phyloP scores from a whole-genome alignment of 2,888 invertebrate species.

The Dendrolimus houi region DNA sequence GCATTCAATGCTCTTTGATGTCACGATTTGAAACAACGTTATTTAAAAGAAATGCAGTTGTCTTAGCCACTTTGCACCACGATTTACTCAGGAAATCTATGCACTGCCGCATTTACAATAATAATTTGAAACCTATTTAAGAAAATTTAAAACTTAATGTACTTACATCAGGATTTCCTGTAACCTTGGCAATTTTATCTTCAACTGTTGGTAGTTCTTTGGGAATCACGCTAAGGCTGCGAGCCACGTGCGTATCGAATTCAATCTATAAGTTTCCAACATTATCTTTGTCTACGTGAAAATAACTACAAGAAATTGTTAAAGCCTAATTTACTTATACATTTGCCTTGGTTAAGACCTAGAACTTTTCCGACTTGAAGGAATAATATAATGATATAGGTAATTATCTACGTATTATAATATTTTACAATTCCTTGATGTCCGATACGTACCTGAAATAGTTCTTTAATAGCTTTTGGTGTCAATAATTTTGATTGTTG shows the following conservation, averaged over 20 bases:
- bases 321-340: too few species aligned
- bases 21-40: too few species aligned
- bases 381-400: too few species aligned
- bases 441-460: slow-evolving; percentile 52
- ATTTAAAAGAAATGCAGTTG: too few species aligned
- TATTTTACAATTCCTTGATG: neutral
- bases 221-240: slow-evolving; percentile 68
- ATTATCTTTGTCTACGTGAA: too few species aligned
- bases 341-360: too few species aligned
- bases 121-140: slow-evolving; percentile 1
- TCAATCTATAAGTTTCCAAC: slow-evolving; percentile 54
- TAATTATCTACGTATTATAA: too few species aligned
- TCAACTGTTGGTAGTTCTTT: slow-evolving; percentile 78
- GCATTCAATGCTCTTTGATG: too few species aligned
- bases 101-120: neutral
- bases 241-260: slow-evolving; percentile 74
- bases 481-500: slow-evolving; percentile 66
- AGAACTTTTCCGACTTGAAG: too few species aligned
- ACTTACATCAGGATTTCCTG: slow-evolving; percentile 61
- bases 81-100: too few species aligned
- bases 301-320: too few species aligned
- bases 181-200: slow-evolving; percentile 66
- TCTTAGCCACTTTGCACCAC: too few species aligned
- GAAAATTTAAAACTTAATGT: slow-evolving; percentile 8
- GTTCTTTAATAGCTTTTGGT: slow-evolving; percentile 64